Conservation (phyloP, 1,140 invertebrate genomes). For the Asobara japonica region DNA sequence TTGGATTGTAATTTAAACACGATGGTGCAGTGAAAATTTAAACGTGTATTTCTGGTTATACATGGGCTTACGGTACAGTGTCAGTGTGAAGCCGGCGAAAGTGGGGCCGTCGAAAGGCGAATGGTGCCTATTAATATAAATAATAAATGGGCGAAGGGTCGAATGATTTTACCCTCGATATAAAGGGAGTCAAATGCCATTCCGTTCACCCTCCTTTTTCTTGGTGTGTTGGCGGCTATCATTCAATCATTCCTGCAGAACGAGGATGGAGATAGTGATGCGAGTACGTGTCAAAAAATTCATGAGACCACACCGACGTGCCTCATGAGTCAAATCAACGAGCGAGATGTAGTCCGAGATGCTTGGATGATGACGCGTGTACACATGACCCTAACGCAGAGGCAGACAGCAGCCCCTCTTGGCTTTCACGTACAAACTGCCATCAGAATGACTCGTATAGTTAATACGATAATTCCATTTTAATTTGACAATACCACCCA, state of each 20-base stretch:
- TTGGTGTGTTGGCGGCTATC: constrained; percentile 37
- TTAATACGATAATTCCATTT: constrained; percentile 58
- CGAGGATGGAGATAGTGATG: constrained; percentile 5
- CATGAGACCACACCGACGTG: constrained; percentile 49
- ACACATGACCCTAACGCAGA: neutral
- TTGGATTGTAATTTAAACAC: constrained; percentile 16
- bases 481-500: constrained; percentile 54
- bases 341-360: neutral
- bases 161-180: constrained; percentile 31
- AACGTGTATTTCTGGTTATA: neutral
- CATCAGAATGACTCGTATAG: neutral
- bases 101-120: neutral
- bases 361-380: constrained; percentile 6
- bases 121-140: constrained; percentile 54
- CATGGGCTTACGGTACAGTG: neutral
- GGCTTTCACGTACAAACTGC: neutral
- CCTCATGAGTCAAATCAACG: neutral
- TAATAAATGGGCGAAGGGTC: constrained; percentile 51
- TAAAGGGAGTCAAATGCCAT: constrained; percentile 47
- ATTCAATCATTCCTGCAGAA: constrained; percentile 55
- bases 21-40: neutral
- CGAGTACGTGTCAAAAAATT: constrained; percentile 57
- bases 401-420: neutral
- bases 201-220: constrained; percentile 33
- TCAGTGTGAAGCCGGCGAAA: neutral